Evolutionary conservation across 2,888 invertebrate genomes (phyloP).

Genomic region (Craniophora ligustri): DNA sequence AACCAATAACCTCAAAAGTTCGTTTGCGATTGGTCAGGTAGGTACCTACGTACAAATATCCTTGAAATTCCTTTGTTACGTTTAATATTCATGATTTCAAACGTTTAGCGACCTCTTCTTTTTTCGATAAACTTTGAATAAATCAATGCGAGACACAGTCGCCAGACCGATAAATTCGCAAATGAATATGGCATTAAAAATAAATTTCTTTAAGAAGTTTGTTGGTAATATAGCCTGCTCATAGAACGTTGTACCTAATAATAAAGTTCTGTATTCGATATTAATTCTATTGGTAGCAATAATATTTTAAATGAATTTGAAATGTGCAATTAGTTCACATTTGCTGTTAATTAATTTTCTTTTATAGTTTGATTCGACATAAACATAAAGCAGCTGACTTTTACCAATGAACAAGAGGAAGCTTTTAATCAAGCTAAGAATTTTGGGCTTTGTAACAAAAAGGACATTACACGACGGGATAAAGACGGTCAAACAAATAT

Average conservation of each 20-base stretch:
- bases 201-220: conserved; percentile 27
- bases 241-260: conserved; percentile 2
- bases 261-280: conserved; percentile 1
- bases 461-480: conserved; percentile 12
- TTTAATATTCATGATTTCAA: conserved; percentile 37
- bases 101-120: conserved; percentile 19
- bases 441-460: conserved; percentile 1
- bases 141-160: conserved; percentile 48
- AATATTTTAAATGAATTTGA: neutral
- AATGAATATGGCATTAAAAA: conserved; percentile 49
- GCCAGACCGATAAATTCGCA: conserved; percentile 53
- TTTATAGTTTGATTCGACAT: no score
- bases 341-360: no score
- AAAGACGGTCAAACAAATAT: conserved; percentile 18
- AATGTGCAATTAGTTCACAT: neutral
- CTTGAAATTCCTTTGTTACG: conserved; percentile 6
- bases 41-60: conserved; percentile 19
- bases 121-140: conserved; percentile 36
- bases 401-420: conserved; percentile 11
- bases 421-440: conserved; percentile 7
- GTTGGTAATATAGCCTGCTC: conserved; percentile 2
- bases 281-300: neutral
- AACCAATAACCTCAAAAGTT: conserved; percentile 53
- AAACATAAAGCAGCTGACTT: conserved; percentile 7
- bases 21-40: conserved; percentile 42